Evolutionary conservation across 2,888 invertebrate genomes (phyloP), one percentile per base, ranked within the genome.

Genomic region (Drosophila nigritarsus): DNA sequence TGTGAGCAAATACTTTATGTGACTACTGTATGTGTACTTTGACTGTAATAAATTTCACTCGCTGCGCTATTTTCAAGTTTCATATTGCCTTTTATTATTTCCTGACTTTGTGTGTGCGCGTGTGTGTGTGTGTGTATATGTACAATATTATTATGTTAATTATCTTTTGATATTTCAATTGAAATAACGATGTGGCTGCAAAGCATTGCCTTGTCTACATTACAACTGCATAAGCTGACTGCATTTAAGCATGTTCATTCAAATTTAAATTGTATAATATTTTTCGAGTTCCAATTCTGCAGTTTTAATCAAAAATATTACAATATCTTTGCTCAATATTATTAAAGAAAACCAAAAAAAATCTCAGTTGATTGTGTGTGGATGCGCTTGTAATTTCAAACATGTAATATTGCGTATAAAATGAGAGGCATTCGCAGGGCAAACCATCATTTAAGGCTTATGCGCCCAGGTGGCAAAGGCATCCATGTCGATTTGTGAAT

Each of bases 91-190:
- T 65, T 61, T 42, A 56, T 82, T 75, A 82, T 85, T 80, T 63
- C 32, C 36, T 38, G 36, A 29, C 40, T 55, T 13, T 53, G 3
- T 38, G n/a, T 30, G 7, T 18, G 3, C 15, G 2, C 32, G 18
- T n/a, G 42, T 50, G 50, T 5, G 11, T 58, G 54, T 54, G 48
- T 61, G 49, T 24, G 60, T 61, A 42, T 42, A 55, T 49, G 66
- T 64, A 63, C 62, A 73, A 67, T 78, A 72, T 83, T 80, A 83
- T 89, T 87, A 83, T 83, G 89, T 67, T 83, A 83, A 83, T 83
- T 89, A 89, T 87, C 71, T 64, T 87, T 83, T 69, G 83, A 83
- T 83, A 87, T 89, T 83, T 83, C 78, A 83, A 80, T 80, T 83
- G 78, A 54, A 76, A 71, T 69, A 55, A 70, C 79, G 74, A 74